Evolutionary conservation across 2,797 vertebrate species (phyloP).

Genomic region (Sebastes diaconus): DNA sequence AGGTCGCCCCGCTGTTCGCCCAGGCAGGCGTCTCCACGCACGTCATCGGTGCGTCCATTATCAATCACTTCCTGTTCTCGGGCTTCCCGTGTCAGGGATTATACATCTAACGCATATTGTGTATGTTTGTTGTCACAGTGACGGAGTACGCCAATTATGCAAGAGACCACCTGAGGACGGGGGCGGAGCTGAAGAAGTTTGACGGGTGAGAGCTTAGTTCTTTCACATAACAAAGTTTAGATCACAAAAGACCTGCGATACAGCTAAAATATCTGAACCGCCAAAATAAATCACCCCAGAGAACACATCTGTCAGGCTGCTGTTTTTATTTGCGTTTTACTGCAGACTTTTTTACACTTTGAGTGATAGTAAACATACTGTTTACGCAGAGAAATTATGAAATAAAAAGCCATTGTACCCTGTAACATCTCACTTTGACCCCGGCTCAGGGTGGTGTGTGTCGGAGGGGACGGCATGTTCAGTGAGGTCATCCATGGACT

Average conservation of each 20-base stretch:
- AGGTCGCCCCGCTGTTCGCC: slow-evolving; percentile 91
- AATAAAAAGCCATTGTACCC: not conserved
- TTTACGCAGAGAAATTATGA: not conserved
- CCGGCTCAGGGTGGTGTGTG: slow-evolving; percentile 89
- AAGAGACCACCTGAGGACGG: slow-evolving; percentile 87
- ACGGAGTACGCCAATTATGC: slow-evolving; percentile 93
- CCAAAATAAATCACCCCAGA: not conserved
- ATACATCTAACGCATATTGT: not conserved
- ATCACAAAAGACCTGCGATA: not conserved
- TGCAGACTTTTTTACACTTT: not conserved
- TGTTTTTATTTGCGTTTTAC: too few relatives aligned
- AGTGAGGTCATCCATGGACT: slow-evolving; percentile 96
- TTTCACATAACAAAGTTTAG: too few relatives aligned
- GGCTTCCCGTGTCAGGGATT: not conserved
- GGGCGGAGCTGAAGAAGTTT: slow-evolving; percentile 87
- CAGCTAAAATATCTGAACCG: not conserved
- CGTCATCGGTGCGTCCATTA: slow-evolving; percentile 84
- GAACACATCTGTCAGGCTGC: not conserved
- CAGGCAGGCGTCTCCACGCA: slow-evolving; percentile 88
- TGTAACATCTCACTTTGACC: not conserved
- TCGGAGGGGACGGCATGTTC: slow-evolving; percentile 98
- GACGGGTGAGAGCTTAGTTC: slow-evolving; percentile 87
- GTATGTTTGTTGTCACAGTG: slow-evolving; percentile 80
- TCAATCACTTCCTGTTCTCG: not conserved
- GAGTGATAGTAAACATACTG: not conserved